Conservation (phyloP, 2,797 vertebrate genomes). For the Simalia tracyae region DNA sequence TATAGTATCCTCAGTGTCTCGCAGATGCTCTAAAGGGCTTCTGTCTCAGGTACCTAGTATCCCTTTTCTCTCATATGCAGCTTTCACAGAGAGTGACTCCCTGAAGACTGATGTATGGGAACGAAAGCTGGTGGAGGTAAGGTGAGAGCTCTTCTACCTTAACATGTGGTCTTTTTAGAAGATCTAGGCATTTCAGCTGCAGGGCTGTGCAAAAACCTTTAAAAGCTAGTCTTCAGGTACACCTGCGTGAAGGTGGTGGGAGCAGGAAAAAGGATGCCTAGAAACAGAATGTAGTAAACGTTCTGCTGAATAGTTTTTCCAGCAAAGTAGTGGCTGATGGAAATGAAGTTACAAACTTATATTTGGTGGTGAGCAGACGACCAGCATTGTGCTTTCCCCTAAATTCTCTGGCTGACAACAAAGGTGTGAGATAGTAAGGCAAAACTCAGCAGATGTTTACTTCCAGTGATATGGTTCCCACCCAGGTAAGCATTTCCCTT, state of each 20-base stretch:
- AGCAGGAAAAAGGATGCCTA: neutral
- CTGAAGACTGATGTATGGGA: slow-evolving; percentile 20
- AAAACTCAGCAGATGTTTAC: neutral
- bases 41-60: neutral
- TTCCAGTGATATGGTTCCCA: neutral
- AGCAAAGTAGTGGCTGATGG: neutral
- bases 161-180: too few species aligned
- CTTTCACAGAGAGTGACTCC: slow-evolving; percentile 3
- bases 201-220: neutral
- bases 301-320: neutral
- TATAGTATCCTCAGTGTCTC: neutral
- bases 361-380: neutral
- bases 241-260: neutral
- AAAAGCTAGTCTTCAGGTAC: neutral
- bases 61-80: neutral
- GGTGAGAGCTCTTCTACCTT: neutral
- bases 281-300: neutral
- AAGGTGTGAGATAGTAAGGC: neutral
- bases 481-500: neutral
- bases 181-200: neutral
- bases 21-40: neutral
- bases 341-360: neutral
- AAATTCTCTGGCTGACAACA: neutral
- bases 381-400: neutral
- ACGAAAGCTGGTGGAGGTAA: slow-evolving; percentile 26